Evolutionary conservation across 64 coral and sea anemone species (phyloP).

Genomic region (Astreopora myriophthalma): DNA sequence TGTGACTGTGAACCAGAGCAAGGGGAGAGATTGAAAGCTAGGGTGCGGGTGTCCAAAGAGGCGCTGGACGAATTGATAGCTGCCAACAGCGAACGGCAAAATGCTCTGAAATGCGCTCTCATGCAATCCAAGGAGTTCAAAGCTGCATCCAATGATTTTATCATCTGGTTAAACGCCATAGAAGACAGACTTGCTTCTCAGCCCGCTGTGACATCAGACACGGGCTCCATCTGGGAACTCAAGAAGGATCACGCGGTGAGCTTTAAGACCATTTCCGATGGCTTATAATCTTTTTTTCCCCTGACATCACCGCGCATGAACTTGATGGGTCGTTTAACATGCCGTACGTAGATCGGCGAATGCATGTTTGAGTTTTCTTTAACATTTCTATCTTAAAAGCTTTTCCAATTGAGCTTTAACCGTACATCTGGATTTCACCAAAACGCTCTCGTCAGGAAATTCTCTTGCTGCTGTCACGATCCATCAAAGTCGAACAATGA

Average conservation of each 20-base stretch:
- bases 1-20: slow-evolving; percentile 67
- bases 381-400: too few relatives aligned
- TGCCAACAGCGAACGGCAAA: slow-evolving; percentile 74
- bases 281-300: not conserved
- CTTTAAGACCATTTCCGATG: not conserved
- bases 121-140: slow-evolving; percentile 84
- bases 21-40: slow-evolving; percentile 28
- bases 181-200: slow-evolving; percentile 83
- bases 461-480: too few relatives aligned
- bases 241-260: slow-evolving; percentile 89
- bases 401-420: too few relatives aligned
- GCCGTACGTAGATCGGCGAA: too few relatives aligned
- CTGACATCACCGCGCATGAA: too few relatives aligned
- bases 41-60: slow-evolving; percentile 58
- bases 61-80: slow-evolving; percentile 68
- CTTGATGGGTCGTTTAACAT: too few relatives aligned
- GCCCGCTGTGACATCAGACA: slow-evolving; percentile 69
- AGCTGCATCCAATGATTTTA: slow-evolving; percentile 83
- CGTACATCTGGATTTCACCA: too few relatives aligned
- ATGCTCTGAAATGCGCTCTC: slow-evolving; percentile 76
- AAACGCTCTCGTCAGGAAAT: too few relatives aligned
- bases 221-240: slow-evolving; percentile 73
- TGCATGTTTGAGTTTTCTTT: too few relatives aligned
- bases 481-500: too few relatives aligned
- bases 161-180: slow-evolving; percentile 76